Evolutionary conservation across 2,888 invertebrate species (phyloP).

Genomic region (Glyphotaelius pellucidus): DNA sequence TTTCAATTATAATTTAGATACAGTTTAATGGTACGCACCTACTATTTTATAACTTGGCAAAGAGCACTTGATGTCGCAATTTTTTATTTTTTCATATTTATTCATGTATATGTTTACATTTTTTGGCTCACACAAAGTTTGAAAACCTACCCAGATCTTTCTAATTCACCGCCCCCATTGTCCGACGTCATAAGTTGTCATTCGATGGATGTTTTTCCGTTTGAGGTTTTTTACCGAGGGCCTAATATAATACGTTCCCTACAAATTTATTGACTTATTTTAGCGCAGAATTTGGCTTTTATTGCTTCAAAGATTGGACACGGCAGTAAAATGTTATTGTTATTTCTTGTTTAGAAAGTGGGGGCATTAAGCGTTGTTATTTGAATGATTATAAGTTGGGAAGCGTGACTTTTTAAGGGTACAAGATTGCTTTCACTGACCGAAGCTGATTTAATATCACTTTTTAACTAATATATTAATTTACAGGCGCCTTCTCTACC

Average conservation of each 20-base stretch:
- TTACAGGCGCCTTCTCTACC: background rate
- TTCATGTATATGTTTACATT: too few relatives aligned
- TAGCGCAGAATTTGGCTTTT: background rate
- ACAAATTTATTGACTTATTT: conserved; percentile 32
- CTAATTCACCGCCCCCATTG: conserved; percentile 24
- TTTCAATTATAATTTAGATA: too few relatives aligned
- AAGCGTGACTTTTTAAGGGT: conserved; percentile 9
- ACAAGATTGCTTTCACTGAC: background rate
- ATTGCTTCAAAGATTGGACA: conserved; percentile 36
- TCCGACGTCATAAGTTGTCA: conserved; percentile 1
- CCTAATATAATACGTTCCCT: background rate
- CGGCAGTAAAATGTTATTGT: conserved; percentile 43
- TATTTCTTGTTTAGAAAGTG: conserved; percentile 52
- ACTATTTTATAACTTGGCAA: too few relatives aligned
- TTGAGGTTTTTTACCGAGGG: background rate
- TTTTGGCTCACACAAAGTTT: background rate
- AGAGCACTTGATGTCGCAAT: too few relatives aligned
- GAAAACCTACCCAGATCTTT: background rate
- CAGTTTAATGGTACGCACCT: too few relatives aligned
- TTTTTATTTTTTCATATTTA: too few relatives aligned
- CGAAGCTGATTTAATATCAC: background rate
- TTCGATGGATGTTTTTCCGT: conserved; percentile 5
- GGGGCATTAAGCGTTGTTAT: conserved; percentile 2
- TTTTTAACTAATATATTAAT: background rate
- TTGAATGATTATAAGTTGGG: background rate